These are phyloP conservation scores for Lagopus leucura DNA, from an alignment of 2,113 vertebrate genomes.

Conservation along the genomic window DNA sequence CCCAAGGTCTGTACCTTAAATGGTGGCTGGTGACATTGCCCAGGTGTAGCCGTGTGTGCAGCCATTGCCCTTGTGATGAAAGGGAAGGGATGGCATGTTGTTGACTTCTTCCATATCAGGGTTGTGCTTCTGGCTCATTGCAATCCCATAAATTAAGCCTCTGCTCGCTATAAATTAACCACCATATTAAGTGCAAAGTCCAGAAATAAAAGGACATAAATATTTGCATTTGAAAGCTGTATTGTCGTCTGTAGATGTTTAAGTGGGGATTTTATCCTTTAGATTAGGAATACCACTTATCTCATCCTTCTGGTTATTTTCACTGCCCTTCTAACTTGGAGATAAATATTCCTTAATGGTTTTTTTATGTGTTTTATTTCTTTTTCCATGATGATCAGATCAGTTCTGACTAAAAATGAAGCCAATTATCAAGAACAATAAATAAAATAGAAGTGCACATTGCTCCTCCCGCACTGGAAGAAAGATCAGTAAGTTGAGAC, in stretches of 20 bases:
- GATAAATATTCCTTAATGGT: constrained; percentile 72
- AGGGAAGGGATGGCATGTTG: background rate
- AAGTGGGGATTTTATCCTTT: constrained; percentile 67
- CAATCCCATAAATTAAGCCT: constrained; percentile 38
- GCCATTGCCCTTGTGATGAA: background rate
- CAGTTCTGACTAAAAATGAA: constrained; percentile 67
- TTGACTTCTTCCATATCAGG: background rate
- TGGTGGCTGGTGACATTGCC: background rate
- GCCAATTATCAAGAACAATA: constrained; percentile 77
- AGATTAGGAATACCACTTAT: constrained; percentile 75
- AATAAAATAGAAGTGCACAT: constrained; percentile 62
- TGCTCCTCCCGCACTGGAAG: constrained; percentile 59
- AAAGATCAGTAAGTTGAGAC: constrained; percentile 67
- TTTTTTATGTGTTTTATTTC: constrained; percentile 75
- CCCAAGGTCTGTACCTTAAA: accelerated
- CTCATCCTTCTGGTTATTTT: constrained; percentile 76
- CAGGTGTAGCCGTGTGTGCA: background rate
- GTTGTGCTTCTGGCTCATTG: constrained; percentile 14
- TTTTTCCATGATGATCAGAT: constrained; percentile 74
- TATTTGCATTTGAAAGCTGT: constrained; percentile 61
- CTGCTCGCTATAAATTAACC: constrained; percentile 62
- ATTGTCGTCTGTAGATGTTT: constrained; percentile 63
- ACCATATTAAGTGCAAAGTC: constrained; percentile 53
- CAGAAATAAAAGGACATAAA: constrained; percentile 68
- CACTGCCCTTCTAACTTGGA: constrained; percentile 70